Base-by-base conservation (phyloP, 2,888 invertebrate species). In the Dioctria linearis region DNA sequence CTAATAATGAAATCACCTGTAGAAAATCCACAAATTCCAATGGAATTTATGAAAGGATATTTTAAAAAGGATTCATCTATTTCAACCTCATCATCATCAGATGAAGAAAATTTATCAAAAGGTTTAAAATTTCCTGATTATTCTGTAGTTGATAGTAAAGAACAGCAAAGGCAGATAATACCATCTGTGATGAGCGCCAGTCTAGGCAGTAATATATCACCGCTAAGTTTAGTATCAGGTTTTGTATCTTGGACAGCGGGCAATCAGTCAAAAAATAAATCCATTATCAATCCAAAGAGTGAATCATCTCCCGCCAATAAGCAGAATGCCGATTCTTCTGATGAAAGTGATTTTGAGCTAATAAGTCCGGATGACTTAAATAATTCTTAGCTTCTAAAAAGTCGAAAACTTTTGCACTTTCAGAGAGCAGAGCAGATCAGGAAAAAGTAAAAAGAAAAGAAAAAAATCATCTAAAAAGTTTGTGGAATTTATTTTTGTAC, bases 331-430 rank as follows among this genome's bases (percentile, higher is more conserved):
- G 82, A 82, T 40, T 76, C 87, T 79, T 87, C 87, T 4, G 88
- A 88, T 37, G 88, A 88, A 80, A 88, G 89, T 84, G 89, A 89
- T 83, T 89, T 89, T 83, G 89, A 89, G 85, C 86, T 89, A 83
- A 84, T 89, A 57, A 86, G 86, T 83, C 84, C 86, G 80, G 89
- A 88, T 78, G 88, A 89, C 73, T 65, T 83, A 25, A 82, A 80
- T 67, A 66, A 61, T 66, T 59, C 78, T 66, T 81, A 81, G 75
- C 43, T 73, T 8, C 75, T 79, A 59, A 66, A 46, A 46, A 67
- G 25, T n/a, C 63, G 51, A 11, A 43, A 76, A 43, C 37, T 37
- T 66, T 6, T 63, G 39, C 37, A 63, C 63, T 9, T 9, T 25
- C 25, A 25, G 25, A 25, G 25, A 25, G 2, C 25, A 25, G 25